Conservation (phyloP, 2,113 vertebrate species). For the Hyperopisus bebe region DNA sequence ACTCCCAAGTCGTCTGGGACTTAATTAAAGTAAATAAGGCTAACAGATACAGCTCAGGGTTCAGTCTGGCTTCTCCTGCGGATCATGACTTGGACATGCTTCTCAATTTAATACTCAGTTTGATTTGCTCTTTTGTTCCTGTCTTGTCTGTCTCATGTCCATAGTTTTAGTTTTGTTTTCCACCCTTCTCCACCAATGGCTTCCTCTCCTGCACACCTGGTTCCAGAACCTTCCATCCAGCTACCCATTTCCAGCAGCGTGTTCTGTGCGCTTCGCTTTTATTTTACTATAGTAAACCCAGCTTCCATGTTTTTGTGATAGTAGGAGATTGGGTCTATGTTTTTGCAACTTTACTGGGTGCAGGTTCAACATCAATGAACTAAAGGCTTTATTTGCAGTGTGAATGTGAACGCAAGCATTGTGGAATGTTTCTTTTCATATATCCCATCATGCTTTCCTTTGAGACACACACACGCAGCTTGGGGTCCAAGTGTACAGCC, state of each 20-base stretch:
- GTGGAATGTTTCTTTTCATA: not conserved
- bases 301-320: not conserved
- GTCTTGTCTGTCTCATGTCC: not conserved
- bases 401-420: not conserved
- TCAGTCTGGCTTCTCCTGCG: not conserved
- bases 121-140: not conserved
- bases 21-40: slow-evolving; percentile 1
- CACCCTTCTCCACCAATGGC: not conserved
- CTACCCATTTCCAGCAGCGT: not conserved
- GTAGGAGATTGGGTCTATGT: not conserved
- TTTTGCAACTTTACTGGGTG: not conserved
- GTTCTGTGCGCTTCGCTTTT: not conserved
- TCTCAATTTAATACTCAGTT: not conserved
- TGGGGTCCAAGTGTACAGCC: not conserved
- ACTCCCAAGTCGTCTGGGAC: not conserved
- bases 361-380: not conserved
- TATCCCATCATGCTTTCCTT: not conserved
- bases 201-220: not conserved
- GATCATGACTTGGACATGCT: not conserved
- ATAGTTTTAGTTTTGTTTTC: not conserved
- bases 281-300: not conserved
- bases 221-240: not conserved
- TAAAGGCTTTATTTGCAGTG: not conserved
- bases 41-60: not conserved
- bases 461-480: not conserved